These are phyloP conservation scores for Vidua chalybeata DNA, from an alignment of 2,113 vertebrate genomes.

Conservation along the genomic window DNA sequence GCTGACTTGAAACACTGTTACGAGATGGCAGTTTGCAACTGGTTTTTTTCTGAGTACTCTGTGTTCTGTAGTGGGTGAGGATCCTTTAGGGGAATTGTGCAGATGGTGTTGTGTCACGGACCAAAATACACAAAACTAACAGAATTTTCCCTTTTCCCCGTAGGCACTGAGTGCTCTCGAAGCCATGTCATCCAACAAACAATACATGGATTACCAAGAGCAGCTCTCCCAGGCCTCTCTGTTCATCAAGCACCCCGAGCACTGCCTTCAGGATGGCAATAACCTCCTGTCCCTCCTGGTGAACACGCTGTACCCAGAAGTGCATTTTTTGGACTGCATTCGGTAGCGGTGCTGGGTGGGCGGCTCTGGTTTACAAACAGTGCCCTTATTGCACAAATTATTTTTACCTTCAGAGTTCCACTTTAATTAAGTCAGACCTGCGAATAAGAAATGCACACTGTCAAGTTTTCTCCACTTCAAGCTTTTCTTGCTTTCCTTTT, in stretches of 20 bases:
- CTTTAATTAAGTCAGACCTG: not conserved
- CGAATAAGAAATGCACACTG: not conserved
- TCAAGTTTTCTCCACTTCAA: not conserved
- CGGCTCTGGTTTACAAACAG: constrained; percentile 48
- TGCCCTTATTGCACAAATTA: constrained; percentile 37
- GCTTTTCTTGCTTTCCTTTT: not conserved
- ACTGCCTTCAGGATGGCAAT: constrained; percentile 87
- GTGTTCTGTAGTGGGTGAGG: not conserved
- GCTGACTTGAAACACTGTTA: not conserved
- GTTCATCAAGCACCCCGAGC: constrained; percentile 89
- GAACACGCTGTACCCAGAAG: constrained; percentile 89
- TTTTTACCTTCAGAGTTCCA: not conserved
- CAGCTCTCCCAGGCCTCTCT: constrained; percentile 81
- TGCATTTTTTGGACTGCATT: constrained; percentile 91
- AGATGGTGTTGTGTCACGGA: not conserved
- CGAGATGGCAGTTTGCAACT: not conserved
- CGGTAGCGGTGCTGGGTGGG: constrained; percentile 62
- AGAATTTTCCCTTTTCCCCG: not conserved
- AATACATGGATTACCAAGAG: constrained; percentile 88
- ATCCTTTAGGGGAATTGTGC: not conserved
- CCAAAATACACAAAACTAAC: not conserved
- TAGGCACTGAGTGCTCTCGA: constrained; percentile 85
- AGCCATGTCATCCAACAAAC: constrained; percentile 85
- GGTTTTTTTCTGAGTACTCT: not conserved
- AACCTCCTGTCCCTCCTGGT: constrained; percentile 87